phyloP scores from a whole-genome alignment of 2,797 vertebrate genomes.

The Smutsia gigantea region DNA sequence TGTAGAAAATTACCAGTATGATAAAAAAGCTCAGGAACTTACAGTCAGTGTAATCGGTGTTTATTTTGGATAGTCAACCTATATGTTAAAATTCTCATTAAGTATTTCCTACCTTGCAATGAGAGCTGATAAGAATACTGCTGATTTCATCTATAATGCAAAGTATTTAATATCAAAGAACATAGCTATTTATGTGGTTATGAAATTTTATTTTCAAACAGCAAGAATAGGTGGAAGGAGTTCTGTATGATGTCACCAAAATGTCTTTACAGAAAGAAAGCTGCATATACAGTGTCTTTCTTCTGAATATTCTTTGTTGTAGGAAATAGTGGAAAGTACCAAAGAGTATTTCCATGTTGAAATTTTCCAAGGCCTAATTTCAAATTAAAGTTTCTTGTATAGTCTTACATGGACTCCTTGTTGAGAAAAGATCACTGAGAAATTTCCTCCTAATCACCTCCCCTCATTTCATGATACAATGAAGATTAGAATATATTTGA shows the following conservation, averaged over 20 bases:
- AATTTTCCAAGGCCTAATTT: not conserved
- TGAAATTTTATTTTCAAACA: not conserved
- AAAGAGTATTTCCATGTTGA: not conserved
- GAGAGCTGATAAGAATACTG: conserved; percentile 17
- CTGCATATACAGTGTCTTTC: not conserved
- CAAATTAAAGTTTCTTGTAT: not conserved
- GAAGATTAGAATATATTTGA: not conserved
- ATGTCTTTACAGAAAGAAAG: not conserved
- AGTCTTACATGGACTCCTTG: not conserved
- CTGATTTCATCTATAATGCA: conserved; percentile 29
- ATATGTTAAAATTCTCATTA: not conserved
- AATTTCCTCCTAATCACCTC: not conserved
- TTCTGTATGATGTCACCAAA: not conserved
- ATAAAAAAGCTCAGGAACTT: not conserved
- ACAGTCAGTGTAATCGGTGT: not conserved
- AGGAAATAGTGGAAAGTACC: not conserved
- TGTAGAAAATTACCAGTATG: not conserved
- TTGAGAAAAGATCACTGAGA: not conserved
- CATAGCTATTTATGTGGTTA: not conserved
- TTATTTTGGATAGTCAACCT: not conserved
- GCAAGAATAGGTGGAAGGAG: not conserved
- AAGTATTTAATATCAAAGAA: conserved; percentile 43
- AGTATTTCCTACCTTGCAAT: not conserved
- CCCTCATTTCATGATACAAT: not conserved
- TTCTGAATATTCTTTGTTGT: not conserved